Base-by-base conservation (phyloP, 2,888 invertebrate species). In the Yponomeuta cagnagella region DNA sequence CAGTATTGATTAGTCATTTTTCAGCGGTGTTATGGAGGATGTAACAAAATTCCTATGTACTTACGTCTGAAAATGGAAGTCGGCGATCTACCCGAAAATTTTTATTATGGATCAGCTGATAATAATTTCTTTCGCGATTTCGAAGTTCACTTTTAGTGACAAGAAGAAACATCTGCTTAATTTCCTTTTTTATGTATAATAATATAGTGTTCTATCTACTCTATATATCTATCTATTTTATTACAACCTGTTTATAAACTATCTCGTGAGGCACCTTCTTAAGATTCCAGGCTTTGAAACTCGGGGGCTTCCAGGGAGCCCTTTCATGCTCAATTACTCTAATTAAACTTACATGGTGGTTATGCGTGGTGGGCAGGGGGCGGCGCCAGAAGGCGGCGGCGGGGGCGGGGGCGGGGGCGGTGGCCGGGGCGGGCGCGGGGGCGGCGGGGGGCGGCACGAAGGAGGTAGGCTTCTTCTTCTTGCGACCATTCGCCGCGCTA, bases 381-480 rank as follows among this genome's bases (percentile, higher is more conserved):
- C 95, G 89, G 66, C 96, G 91, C 96, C 96, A 96, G 88, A 96
- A 96, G 69, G 96, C 96, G 73, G 95, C 93, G 5, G 93, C 82
- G 71, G 93, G 95, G 94, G 72, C 95, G 71, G 93, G 95, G 94
- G 72, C 95, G 93, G 74, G 93, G 78, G 43, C 8, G 43, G 43
- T 1, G 76, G 90, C 82, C 43, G 43, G 8, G 31, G 70, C 31
- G 65, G 91, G 82, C 68, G 82, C 71, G 76, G 81, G 84, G 0
- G 81, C 77, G 64, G 87, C 0, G 97, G 97, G 95, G 0, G 97
- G 97, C 0, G 97, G 97, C 4, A 97, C 95, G 83, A 97, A 97
- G 0, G 95, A 95, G 0, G 97, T 97, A n/a, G 97, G 97, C 84
- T 97, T 97, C 84, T 97, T 97, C 88, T 97, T 97, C 83, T 97